Percentiles rank a stretch among this genome's conserved stretches.
Evolutionary conservation across 2,797 vertebrate genomes (phyloP).

Genomic region (Poecilia gillii): DNA sequence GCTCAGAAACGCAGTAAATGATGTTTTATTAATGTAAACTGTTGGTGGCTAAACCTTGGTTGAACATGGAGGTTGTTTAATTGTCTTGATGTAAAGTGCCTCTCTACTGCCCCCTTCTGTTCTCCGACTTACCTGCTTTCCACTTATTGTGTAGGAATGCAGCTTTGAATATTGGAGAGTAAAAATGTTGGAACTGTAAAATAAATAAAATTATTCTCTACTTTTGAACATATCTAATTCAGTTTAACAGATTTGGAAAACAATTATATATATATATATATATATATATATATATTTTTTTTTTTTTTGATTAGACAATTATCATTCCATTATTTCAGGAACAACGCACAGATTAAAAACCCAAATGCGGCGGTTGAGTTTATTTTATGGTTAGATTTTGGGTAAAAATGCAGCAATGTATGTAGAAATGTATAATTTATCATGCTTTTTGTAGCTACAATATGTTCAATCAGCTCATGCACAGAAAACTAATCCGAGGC

Average conservation of each 20-base stretch:
- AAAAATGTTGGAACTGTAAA: not conserved
- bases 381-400: not conserved
- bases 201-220: not conserved
- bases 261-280: conserved; percentile 14
- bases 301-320: conserved; percentile 14
- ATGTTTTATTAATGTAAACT: conserved; percentile 27
- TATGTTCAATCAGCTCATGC: conserved; percentile 10
- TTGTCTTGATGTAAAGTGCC: conserved; percentile 68
- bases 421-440: conserved; percentile 19
- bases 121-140: conserved; percentile 25
- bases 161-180: conserved; percentile 34
- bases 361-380: not conserved
- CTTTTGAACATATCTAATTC: not conserved
- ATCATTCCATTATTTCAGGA: conserved; percentile 50
- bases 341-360: conserved; percentile 26
- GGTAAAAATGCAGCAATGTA: not conserved
- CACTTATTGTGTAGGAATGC: conserved; percentile 12
- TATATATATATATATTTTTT: too few relatives aligned
- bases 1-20: conserved; percentile 12
- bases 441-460: conserved; percentile 18
- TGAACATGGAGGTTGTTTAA: conserved; percentile 17
- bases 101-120: conserved; percentile 51
- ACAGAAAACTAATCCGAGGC: conserved; percentile 37
- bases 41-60: conserved; percentile 27
- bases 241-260: conserved; percentile 1